phyloP scores from a whole-genome alignment of 2,888 invertebrate genomes.

The Ernsta delagoae region DNA sequence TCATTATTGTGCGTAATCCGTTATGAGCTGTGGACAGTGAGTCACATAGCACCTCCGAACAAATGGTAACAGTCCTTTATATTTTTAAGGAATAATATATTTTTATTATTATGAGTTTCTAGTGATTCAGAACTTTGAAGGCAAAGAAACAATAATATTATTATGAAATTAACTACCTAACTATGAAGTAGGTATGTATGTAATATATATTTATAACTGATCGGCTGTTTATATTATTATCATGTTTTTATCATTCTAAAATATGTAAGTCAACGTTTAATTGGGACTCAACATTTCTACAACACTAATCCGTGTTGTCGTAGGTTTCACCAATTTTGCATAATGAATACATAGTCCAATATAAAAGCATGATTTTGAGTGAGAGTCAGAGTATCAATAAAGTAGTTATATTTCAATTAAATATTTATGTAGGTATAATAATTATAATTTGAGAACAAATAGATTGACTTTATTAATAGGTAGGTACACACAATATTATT shows the following conservation, averaged over 20 bases:
- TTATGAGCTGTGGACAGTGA: conserved; percentile 57
- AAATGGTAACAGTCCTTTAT: conserved; percentile 40
- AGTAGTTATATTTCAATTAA: too few species aligned
- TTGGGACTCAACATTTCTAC: not conserved
- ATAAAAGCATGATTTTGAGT: conserved; percentile 5
- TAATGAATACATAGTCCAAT: conserved; percentile 6
- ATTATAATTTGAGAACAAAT: too few species aligned
- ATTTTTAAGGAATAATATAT: conserved; percentile 7
- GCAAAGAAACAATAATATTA: not conserved
- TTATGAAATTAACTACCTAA: too few species aligned
- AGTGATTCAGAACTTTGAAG: conserved; percentile 30
- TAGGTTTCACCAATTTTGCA: not conserved
- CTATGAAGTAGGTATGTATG: too few species aligned
- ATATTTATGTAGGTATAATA: too few species aligned
- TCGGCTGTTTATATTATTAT: too few species aligned
- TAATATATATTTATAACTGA: too few species aligned
- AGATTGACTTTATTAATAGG: too few species aligned
- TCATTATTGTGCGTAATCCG: conserved; percentile 62
- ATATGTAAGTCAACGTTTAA: not conserved
- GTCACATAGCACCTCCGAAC: conserved; percentile 49
- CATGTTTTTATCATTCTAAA: too few species aligned
- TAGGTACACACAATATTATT: too few species aligned
- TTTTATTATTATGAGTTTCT: not conserved
- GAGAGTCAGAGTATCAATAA: not conserved
- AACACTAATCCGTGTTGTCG: not conserved